Conservation (phyloP, 2,888 invertebrate species). For the Ametastegia equiseti region DNA sequence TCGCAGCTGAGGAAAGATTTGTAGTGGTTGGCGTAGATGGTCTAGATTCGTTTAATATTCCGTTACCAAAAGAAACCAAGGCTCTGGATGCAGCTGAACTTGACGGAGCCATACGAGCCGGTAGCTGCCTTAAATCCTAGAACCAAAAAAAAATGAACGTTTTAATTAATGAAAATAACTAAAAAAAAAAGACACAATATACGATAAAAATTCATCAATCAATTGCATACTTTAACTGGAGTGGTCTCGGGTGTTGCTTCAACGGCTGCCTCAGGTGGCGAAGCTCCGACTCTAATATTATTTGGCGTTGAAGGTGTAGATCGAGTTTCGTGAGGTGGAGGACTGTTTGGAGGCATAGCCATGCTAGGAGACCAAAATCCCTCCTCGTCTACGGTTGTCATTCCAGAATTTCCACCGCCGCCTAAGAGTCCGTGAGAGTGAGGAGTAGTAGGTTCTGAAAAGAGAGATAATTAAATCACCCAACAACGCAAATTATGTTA, state of each 20-base stretch:
- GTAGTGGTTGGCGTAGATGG: conserved; percentile 83
- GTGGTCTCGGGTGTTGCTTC: conserved; percentile 95
- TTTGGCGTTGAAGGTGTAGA: conserved; percentile 76
- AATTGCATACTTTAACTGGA: conserved; percentile 82
- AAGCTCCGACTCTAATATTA: conserved; percentile 77
- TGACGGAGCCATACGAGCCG: conserved; percentile 76
- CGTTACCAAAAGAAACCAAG: conserved; percentile 77
- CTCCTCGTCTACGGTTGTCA: conserved; percentile 62
- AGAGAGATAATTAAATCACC: neutral
- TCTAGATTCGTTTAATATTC: conserved; percentile 77
- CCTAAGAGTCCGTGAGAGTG: conserved; percentile 56
- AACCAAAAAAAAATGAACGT: neutral
- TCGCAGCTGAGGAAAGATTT: conserved; percentile 55
- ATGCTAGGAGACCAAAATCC: conserved; percentile 74
- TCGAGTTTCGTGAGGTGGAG: conserved; percentile 68
- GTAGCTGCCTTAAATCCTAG: conserved; percentile 73
- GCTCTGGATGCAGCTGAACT: conserved; percentile 84
- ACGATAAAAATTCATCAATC: conserved; percentile 60
- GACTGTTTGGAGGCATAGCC: conserved; percentile 70
- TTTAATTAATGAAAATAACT: conserved; percentile 44
- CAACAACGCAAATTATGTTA: neutral
- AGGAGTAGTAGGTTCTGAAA: conserved; percentile 20
- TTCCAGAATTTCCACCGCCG: conserved; percentile 60
- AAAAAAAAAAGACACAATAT: conserved; percentile 25
- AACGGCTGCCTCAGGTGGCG: conserved; percentile 91